A percentile compares a stretch with the other conserved stretches of the same genome.
phyloP scores from a whole-genome alignment of 2,113 vertebrate species.

The Brachyhypopomus occidentalis region DNA sequence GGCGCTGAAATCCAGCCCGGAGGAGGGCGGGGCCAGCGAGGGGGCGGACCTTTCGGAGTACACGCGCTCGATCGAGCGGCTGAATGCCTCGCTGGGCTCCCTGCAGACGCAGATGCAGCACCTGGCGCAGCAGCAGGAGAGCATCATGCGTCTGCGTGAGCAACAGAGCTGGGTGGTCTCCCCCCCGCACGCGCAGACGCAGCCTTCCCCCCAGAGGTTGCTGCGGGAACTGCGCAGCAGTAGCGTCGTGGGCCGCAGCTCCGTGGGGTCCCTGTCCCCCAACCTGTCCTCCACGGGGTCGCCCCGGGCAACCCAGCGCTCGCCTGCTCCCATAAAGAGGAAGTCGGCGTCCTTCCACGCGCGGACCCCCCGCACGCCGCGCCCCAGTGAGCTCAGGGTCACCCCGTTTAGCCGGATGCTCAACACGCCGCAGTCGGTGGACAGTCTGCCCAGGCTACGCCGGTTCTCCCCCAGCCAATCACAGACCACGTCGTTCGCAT shows the following conservation, averaged over 20 bases:
- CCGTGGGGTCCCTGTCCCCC: slow-evolving; percentile 79
- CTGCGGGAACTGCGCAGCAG: slow-evolving; percentile 81
- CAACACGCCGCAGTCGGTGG: slow-evolving; percentile 91
- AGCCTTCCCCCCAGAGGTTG: slow-evolving; percentile 88
- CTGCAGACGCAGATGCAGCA: slow-evolving; percentile 97
- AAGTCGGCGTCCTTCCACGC: slow-evolving; percentile 85
- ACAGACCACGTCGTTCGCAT: slow-evolving; percentile 88
- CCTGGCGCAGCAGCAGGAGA: slow-evolving; percentile 92
- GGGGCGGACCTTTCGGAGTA: slow-evolving; percentile 89
- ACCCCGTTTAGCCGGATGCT: slow-evolving; percentile 90
- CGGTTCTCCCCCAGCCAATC: slow-evolving; percentile 89
- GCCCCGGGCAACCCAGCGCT: slow-evolving; percentile 79
- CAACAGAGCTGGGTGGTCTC: slow-evolving; percentile 92
- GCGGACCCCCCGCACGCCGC: slow-evolving; percentile 87
- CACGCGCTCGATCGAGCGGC: slow-evolving; percentile 90
- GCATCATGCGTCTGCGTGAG: slow-evolving; percentile 93
- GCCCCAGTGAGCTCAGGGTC: slow-evolving; percentile 91
- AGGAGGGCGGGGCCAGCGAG: slow-evolving; percentile 78
- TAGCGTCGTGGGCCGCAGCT: slow-evolving; percentile 76
- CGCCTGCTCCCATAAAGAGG: slow-evolving; percentile 82
- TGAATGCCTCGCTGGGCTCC: slow-evolving; percentile 89
- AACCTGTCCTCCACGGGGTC: slow-evolving; percentile 78
- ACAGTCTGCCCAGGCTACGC: slow-evolving; percentile 90
- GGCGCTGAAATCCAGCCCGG: slow-evolving; percentile 84
- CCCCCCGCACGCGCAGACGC: slow-evolving; percentile 73